A percentile compares a stretch with the other conserved stretches of the same genome.
These are phyloP conservation scores for Pseudorhombus dupliciocellatus DNA, from an alignment of 2,113 vertebrate genomes.

Conservation along the genomic window DNA sequence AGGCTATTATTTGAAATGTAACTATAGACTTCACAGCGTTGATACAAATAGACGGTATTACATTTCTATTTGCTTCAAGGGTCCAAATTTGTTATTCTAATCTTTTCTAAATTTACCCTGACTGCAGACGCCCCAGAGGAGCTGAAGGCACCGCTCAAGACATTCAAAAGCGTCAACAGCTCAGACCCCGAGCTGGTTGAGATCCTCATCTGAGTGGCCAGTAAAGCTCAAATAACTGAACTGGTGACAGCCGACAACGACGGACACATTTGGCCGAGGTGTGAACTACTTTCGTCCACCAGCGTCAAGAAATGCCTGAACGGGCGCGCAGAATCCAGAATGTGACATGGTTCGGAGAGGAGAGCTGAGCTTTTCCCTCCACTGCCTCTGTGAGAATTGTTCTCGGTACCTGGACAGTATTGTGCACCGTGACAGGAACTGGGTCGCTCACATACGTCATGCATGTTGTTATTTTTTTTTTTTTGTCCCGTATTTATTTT, in stretches of 20 bases:
- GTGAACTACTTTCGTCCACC: background rate
- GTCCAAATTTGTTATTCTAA: slow-evolving; percentile 16
- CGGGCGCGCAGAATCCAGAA: slow-evolving; percentile 10
- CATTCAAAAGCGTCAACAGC: slow-evolving; percentile 45
- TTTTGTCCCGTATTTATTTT: slow-evolving; percentile 70
- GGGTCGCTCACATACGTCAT: slow-evolving; percentile 41
- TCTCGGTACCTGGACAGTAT: slow-evolving; percentile 74
- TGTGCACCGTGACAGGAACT: slow-evolving; percentile 59
- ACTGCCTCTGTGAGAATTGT: slow-evolving; percentile 18
- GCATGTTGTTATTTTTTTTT: slow-evolving; percentile 53
- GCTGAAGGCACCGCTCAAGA: slow-evolving; percentile 36
- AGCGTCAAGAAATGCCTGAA: background rate
- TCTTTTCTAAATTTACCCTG: slow-evolving; percentile 28
- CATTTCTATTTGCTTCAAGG: slow-evolving; percentile 1
- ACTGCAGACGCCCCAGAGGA: slow-evolving; percentile 62
- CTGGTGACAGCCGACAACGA: background rate
- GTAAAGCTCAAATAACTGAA: slow-evolving; percentile 16
- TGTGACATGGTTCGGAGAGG: slow-evolving; percentile 26
- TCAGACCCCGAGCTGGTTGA: slow-evolving; percentile 75
- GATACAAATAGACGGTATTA: background rate
- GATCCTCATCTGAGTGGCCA: slow-evolving; percentile 79
- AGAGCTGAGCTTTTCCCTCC: slow-evolving; percentile 74
- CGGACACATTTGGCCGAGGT: slow-evolving; percentile 1
- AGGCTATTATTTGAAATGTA: no score
- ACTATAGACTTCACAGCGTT: background rate